phyloP scores from a whole-genome alignment of 2,113 vertebrate species.

The Gracilinanus agilis region DNA sequence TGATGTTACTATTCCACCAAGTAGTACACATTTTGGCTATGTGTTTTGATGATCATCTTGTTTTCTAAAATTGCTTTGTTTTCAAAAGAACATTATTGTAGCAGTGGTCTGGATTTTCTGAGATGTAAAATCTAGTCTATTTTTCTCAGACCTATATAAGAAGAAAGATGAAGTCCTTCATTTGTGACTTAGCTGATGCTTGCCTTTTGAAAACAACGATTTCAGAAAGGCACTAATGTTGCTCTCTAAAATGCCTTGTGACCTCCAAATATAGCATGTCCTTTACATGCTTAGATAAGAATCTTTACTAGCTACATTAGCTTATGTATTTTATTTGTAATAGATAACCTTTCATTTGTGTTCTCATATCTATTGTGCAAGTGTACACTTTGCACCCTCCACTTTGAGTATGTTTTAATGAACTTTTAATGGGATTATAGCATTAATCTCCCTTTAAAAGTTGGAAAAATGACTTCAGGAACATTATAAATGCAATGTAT shows the following conservation, averaged over 20 bases:
- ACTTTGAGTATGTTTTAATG: constrained; percentile 21
- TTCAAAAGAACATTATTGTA: not conserved
- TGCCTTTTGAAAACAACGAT: not conserved
- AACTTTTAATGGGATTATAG: constrained; percentile 61
- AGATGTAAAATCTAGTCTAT: not conserved
- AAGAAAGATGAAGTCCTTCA: not conserved
- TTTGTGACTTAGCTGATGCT: not conserved
- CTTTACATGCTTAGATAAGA: constrained; percentile 19
- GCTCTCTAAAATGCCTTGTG: constrained; percentile 20
- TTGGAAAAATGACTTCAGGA: constrained; percentile 63
- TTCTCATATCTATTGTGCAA: constrained; percentile 21
- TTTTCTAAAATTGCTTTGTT: not conserved
- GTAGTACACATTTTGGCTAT: not conserved
- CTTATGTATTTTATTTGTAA: constrained; percentile 16
- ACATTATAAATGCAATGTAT: constrained; percentile 66
- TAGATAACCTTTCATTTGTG: not conserved
- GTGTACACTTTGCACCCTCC: constrained; percentile 4
- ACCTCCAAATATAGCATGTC: constrained; percentile 15
- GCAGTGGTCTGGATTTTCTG: not conserved
- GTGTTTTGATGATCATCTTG: not conserved
- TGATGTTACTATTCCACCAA: not conserved
- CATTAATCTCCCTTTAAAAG: constrained; percentile 50
- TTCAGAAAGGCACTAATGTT: not conserved
- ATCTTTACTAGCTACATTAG: not conserved
- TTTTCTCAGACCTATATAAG: not conserved